Percentiles rank a stretch among this genome's conserved stretches.
phyloP scores from a whole-genome alignment of 2,888 invertebrate species.

The Linyphia triangularis region DNA sequence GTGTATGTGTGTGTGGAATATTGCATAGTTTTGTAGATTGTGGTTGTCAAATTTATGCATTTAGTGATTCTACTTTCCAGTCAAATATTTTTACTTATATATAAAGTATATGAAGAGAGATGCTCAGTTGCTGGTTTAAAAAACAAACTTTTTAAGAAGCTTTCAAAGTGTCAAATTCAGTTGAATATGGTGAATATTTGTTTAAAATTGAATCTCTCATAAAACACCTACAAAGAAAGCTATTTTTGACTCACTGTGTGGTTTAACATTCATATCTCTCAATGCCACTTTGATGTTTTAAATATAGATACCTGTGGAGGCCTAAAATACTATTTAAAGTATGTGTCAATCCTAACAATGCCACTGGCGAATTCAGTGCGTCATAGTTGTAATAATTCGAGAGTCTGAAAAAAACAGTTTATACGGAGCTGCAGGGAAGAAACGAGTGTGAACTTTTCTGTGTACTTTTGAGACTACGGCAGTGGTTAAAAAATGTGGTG shows the following conservation, averaged over 20 bases:
- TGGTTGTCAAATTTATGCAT: slow-evolving; percentile 55
- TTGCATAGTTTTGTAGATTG: slow-evolving; percentile 59
- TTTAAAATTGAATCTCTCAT: slow-evolving; percentile 26
- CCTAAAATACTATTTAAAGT: slow-evolving; percentile 53
- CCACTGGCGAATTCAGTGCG: slow-evolving; percentile 47
- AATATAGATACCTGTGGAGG: slow-evolving; percentile 56
- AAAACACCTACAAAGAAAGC: slow-evolving; percentile 55
- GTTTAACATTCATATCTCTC: slow-evolving; percentile 68
- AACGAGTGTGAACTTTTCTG: slow-evolving; percentile 51
- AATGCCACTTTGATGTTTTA: slow-evolving; percentile 63
- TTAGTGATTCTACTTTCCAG: slow-evolving; percentile 57
- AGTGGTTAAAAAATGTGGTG: slow-evolving; percentile 65
- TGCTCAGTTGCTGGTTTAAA: slow-evolving; percentile 52
- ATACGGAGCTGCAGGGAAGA: slow-evolving; percentile 61
- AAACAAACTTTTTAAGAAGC: slow-evolving; percentile 43
- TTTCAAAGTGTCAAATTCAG: slow-evolving; percentile 55
- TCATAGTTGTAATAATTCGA: slow-evolving; percentile 61
- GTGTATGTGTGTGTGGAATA: slow-evolving; percentile 35
- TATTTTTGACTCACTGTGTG: slow-evolving; percentile 59
- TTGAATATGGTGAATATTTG: slow-evolving; percentile 41
- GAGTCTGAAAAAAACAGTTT: slow-evolving; percentile 30
- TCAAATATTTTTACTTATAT: slow-evolving; percentile 55
- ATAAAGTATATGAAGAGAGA: slow-evolving; percentile 43
- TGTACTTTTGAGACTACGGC: slow-evolving; percentile 56
- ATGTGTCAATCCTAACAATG: slow-evolving; percentile 59